These are phyloP conservation scores for Pelosia muscerda DNA, from an alignment of 2,888 invertebrate genomes.

Conservation along the genomic window DNA sequence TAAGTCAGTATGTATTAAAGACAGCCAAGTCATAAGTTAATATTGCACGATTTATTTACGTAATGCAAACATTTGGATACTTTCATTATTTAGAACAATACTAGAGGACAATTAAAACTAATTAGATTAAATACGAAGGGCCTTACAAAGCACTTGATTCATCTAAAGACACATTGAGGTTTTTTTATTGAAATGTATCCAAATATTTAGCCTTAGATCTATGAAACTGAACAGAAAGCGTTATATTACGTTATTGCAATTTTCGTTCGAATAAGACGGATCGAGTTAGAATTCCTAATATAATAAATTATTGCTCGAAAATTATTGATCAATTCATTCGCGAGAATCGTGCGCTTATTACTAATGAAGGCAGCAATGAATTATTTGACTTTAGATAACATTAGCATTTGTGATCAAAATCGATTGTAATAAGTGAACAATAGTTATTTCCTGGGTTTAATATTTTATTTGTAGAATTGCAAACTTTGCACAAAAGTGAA, in stretches of 20 bases:
- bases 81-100: constrained; percentile 17
- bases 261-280: constrained; percentile 50
- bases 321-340: constrained; percentile 31
- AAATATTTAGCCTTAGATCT: constrained; percentile 52
- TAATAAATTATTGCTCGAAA: constrained; percentile 45
- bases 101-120: constrained; percentile 13
- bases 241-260: constrained; percentile 51
- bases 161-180: constrained; percentile 18
- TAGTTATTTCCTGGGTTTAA: no score
- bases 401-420: background rate
- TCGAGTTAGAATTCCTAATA: constrained; percentile 34
- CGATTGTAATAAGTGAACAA: no score
- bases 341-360: constrained; percentile 26
- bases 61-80: constrained; percentile 48
- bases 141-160: constrained; percentile 13
- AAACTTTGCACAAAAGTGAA: background rate
- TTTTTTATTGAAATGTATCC: constrained; percentile 34
- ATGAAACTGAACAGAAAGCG: constrained; percentile 43
- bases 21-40: constrained; percentile 62
- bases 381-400: background rate
- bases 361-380: constrained; percentile 10
- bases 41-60: constrained; percentile 60
- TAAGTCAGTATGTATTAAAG: constrained; percentile 55
- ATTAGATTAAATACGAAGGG: constrained; percentile 17
- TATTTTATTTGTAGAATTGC: background rate